Conservation (phyloP, 2,888 invertebrate genomes). For the Branchellion lobata region DNA sequence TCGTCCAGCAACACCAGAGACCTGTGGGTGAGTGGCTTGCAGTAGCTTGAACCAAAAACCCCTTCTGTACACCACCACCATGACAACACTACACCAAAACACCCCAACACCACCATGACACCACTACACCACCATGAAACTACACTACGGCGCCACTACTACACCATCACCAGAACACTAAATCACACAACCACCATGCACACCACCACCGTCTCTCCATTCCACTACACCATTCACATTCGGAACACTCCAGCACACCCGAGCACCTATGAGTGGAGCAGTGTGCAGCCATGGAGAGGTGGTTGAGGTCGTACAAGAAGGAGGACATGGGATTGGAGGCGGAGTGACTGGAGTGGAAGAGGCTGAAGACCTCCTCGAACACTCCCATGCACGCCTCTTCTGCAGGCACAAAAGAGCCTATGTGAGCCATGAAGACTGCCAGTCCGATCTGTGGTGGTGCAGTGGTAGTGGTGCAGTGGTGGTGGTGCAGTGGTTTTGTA, state of each 20-base stretch:
- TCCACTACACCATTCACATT: neutral
- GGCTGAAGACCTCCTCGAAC: constrained; percentile 74
- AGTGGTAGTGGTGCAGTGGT: neutral
- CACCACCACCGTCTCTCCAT: constrained; percentile 67
- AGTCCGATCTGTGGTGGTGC: constrained; percentile 67
- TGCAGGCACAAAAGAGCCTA: constrained; percentile 87
- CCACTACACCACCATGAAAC: neutral
- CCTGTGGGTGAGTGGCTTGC: neutral
- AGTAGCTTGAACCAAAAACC: too few species aligned
- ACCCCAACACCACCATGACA: neutral
- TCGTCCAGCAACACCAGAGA: constrained; percentile 83
- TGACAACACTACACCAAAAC: neutral
- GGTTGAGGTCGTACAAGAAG: constrained; percentile 80
- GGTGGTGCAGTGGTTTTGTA: too few species aligned
- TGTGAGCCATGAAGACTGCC: constrained; percentile 80
- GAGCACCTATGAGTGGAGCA: constrained; percentile 58
- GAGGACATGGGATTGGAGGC: constrained; percentile 78
- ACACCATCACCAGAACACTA: neutral
- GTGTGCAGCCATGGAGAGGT: constrained; percentile 66
- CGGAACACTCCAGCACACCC: neutral
- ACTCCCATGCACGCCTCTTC: constrained; percentile 72
- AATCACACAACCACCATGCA: constrained; percentile 64
- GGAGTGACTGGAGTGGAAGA: constrained; percentile 76
- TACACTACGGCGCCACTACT: constrained; percentile 67
- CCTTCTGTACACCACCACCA: constrained; percentile 73